Base-by-base conservation (phyloP, 2,113 vertebrate genomes). In the Malurus melanocephalus region DNA sequence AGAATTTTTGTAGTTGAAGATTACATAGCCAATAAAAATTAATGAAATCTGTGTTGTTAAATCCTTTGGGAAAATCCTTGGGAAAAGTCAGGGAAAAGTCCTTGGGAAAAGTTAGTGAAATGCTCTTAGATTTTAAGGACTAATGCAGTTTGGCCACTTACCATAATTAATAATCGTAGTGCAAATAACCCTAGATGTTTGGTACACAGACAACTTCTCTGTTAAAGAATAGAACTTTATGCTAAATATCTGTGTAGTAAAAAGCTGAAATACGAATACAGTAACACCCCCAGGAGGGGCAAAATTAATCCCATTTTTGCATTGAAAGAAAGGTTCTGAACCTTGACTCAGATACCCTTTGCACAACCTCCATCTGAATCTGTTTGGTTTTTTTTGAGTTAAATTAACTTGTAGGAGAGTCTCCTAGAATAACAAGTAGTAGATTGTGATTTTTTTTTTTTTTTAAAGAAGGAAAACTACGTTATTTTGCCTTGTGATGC, bases 221-320 rank as follows among this genome's bases (percentile, higher is more conserved):
- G 10, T 55, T 62, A 11, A 85, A 64, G n/a, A 51, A 10, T 27
- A 76, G n/a, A 69, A 65, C 10, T 72, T 61, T 21, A 10, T 27
- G 35, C 60, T 38, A 72, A 64, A 72, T 57, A 84, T 35, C n/a
- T 74, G 38, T 23, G 38, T 38, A 38, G 38, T 38, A 38, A 38
- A 89, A 89, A 90, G 27, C 56, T 67, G 87, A 93, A 89, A 59
- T 81, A 85, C 40, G 20, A 76, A 59, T 66, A 33, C 33, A 85
- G 57, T 38, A 87, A 69, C 26, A 38, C 2, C 30, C 46, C 8
- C 3, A 35, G 15, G 53, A 57, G 46, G 33, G 32, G 10, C 16
- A 26, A 40, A 52, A 64, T 56, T 43, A 80, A 53, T 75, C 35
- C 21, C 13, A 8, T 75, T 43, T 56, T 52, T 78, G 26, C n/a